Percentiles rank a stretch among this genome's conserved stretches.
Evolutionary conservation across 1,140 invertebrate species (phyloP).

Genomic region (Drosophila paulistorum): DNA sequence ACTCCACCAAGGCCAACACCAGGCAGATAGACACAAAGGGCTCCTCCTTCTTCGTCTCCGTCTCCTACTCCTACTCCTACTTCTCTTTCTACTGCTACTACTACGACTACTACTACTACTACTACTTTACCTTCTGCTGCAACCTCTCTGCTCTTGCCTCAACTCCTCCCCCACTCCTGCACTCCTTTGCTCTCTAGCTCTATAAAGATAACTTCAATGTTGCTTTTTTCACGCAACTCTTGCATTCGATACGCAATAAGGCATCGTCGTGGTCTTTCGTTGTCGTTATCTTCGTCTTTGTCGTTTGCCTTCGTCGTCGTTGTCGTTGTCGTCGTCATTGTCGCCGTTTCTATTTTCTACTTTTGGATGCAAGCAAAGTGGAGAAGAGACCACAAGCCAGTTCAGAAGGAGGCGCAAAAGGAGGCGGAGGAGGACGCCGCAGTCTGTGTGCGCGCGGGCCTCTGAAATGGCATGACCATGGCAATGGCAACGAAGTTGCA

Average conservation of each 20-base stretch:
- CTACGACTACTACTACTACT: background rate
- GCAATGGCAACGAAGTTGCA: slow-evolving; percentile 7
- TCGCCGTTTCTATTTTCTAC: slow-evolving; percentile 9
- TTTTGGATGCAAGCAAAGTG: background rate
- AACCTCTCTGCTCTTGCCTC: background rate
- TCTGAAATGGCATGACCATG: slow-evolving; percentile 2
- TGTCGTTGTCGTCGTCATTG: background rate
- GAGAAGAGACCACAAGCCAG: background rate
- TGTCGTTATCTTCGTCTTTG: background rate
- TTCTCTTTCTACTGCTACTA: no score
- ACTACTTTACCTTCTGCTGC: slow-evolving; percentile 3
- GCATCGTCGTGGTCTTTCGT: background rate
- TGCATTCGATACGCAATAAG: slow-evolving; percentile 9
- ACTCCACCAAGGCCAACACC: slow-evolving; percentile 11
- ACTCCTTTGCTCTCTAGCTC: background rate
- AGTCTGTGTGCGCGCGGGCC: background rate
- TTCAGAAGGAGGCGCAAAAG: background rate
- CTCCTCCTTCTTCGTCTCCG: background rate
- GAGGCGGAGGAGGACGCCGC: background rate
- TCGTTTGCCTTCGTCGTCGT: background rate
- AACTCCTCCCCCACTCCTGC: background rate
- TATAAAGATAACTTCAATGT: slow-evolving; percentile 10
- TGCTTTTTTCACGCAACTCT: slow-evolving; percentile 6
- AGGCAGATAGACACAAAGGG: slow-evolving; percentile 14
- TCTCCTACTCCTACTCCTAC: background rate